Conservation (phyloP, 2,113 vertebrate genomes). For the Chinchilla lanigera region DNA sequence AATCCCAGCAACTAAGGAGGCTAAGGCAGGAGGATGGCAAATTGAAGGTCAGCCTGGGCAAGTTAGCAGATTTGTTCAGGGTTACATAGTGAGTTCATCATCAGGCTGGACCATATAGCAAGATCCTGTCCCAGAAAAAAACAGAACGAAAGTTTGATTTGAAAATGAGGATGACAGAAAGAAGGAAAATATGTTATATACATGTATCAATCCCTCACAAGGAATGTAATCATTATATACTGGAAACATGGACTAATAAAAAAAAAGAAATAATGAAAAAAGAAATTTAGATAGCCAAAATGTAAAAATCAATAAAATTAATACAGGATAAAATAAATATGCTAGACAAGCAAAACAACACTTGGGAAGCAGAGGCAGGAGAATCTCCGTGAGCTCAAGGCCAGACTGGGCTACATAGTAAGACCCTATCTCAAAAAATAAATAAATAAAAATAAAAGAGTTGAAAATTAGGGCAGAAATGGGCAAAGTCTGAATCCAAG, state of each 20-base stretch:
- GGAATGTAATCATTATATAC: not conserved
- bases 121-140: not conserved
- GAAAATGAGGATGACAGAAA: not conserved
- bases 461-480: not conserved
- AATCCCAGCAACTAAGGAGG: not conserved
- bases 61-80: not conserved
- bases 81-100: not conserved
- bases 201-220: not conserved
- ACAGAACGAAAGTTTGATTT: not conserved
- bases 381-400: no score
- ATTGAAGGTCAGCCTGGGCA: not conserved
- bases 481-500: not conserved
- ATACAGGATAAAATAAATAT: not conserved
- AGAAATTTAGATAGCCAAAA: not conserved
- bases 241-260: not conserved
- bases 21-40: not conserved
- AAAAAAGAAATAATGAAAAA: no score
- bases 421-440: no score
- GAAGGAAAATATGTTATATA: not conserved
- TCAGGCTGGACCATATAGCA: not conserved
- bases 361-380: no score
- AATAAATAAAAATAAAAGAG: not conserved
- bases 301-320: not conserved
- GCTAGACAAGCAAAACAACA: not conserved
- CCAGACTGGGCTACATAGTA: no score